These are phyloP conservation scores for Neosalanx taihuensis DNA, from an alignment of 2,797 vertebrate genomes.

Conservation along the genomic window DNA sequence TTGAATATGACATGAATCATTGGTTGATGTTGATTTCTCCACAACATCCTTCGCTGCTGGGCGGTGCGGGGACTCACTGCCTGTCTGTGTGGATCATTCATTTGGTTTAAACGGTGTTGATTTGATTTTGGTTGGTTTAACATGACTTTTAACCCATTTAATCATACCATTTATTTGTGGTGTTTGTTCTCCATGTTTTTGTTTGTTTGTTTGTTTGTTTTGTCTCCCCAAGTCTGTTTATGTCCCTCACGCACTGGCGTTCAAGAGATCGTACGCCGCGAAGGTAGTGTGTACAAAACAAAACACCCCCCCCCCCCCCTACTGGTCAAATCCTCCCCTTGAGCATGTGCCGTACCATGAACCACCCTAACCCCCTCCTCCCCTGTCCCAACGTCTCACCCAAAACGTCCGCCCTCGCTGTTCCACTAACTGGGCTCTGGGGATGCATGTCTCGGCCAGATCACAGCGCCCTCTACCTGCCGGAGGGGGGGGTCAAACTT, in stretches of 20 bases:
- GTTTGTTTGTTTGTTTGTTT: slow-evolving; percentile 70
- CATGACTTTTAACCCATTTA: slow-evolving; percentile 74
- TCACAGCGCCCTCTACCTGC: slow-evolving; percentile 47
- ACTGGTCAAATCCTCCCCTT: slow-evolving; percentile 51
- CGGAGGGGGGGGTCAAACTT: slow-evolving; percentile 51
- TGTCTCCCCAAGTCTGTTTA: slow-evolving; percentile 89
- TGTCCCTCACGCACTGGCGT: slow-evolving; percentile 96
- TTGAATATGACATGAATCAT: not conserved
- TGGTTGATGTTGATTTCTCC: slow-evolving; percentile 26
- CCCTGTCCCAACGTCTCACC: slow-evolving; percentile 42
- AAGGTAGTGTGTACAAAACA: slow-evolving; percentile 90
- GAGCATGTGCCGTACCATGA: slow-evolving; percentile 73
- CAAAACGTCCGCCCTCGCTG: slow-evolving; percentile 26
- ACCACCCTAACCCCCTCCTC: slow-evolving; percentile 64
- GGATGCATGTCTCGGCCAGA: slow-evolving; percentile 62
- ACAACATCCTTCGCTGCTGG: slow-evolving; percentile 18
- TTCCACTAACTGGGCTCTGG: slow-evolving; percentile 73
- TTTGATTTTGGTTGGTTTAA: slow-evolving; percentile 69
- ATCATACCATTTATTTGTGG: slow-evolving; percentile 81
- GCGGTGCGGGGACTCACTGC: slow-evolving; percentile 49
- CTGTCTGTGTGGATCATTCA: slow-evolving; percentile 42
- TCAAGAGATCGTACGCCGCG: slow-evolving; percentile 93
- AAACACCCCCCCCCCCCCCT: slow-evolving; percentile 61
- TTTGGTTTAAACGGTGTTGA: slow-evolving; percentile 39
- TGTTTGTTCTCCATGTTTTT: slow-evolving; percentile 63